Percentiles rank a stretch among this genome's conserved stretches.
Conservation (phyloP, 2,113 vertebrate genomes). For the Uria lomvia region DNA sequence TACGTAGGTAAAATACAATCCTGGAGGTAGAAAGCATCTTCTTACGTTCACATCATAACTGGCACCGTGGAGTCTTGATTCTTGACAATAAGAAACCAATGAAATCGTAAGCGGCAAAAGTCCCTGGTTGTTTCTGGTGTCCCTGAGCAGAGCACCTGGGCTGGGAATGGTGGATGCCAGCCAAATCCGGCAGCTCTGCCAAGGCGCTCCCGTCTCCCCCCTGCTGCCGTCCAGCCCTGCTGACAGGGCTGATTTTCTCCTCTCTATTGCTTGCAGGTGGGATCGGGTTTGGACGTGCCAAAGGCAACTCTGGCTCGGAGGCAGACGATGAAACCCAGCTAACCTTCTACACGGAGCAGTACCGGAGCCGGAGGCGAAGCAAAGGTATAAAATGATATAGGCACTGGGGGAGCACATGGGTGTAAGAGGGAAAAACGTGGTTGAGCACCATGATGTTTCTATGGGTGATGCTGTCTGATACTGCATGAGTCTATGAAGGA, state of each 20-base stretch:
- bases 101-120: neutral
- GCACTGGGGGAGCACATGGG: fast-evolving
- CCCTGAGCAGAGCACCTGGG: neutral
- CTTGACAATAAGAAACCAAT: neutral
- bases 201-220: neutral
- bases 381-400: constrained; percentile 76
- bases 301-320: constrained; percentile 89
- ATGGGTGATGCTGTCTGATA: neutral
- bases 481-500: fast-evolving
- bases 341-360: constrained; percentile 93
- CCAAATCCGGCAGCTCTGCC: neutral
- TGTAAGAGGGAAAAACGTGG: neutral
- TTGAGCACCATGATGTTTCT: neutral
- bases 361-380: constrained; percentile 86
- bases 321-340: constrained; percentile 90
- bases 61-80: neutral
- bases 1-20: neutral
- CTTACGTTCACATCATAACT: fast-evolving
- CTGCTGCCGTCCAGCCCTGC: neutral
- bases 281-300: constrained; percentile 84
- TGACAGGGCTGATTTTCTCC: neutral
- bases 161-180: fast-evolving
- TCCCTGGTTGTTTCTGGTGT: neutral
- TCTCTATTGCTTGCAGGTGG: constrained; percentile 66
- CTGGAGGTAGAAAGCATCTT: neutral